Conservation (phyloP, 2,888 invertebrate genomes). For the Hedychridium roseum region DNA sequence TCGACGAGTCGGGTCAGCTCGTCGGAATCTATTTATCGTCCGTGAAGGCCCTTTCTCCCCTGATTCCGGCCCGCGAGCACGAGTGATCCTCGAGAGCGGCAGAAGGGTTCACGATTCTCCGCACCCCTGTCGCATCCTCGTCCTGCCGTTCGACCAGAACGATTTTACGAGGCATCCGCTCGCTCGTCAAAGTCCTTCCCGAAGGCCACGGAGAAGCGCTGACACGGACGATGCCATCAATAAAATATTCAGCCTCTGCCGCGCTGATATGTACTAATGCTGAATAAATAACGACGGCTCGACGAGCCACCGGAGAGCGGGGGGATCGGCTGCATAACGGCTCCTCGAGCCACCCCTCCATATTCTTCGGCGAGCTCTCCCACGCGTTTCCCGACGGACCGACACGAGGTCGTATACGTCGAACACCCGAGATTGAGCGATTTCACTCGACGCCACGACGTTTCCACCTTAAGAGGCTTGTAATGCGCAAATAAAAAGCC, state of each 20-base stretch:
- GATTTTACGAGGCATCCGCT: constrained; percentile 3
- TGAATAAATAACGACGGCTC: constrained; percentile 42
- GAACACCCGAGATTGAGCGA: too few relatives aligned
- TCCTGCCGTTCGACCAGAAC: constrained; percentile 28
- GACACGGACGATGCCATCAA: constrained; percentile 30
- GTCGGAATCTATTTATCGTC: constrained; percentile 26
- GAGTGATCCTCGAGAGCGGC: not conserved
- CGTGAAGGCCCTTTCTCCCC: constrained; percentile 10
- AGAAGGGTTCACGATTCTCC: constrained; percentile 9
- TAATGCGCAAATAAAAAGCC: too few relatives aligned
- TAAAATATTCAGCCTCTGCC: constrained; percentile 38
- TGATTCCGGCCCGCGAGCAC: not conserved
- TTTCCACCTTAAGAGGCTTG: not conserved
- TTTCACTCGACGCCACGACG: not conserved
- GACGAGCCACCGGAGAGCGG: not conserved
- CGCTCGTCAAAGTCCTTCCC: not conserved
- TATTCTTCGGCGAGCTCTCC: not conserved
- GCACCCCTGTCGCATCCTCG: constrained; percentile 15
- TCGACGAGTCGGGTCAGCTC: constrained; percentile 1
- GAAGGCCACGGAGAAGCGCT: constrained; percentile 7
- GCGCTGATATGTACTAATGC: constrained; percentile 30
- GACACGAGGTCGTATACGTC: too few relatives aligned
- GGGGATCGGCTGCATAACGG: not conserved
- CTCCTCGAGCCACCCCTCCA: not conserved
- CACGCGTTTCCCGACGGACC: not conserved